Evolutionary conservation across 2,113 vertebrate species (phyloP), one percentile per base, ranked within the genome.

Genomic region (Oreocharis arfaki): DNA sequence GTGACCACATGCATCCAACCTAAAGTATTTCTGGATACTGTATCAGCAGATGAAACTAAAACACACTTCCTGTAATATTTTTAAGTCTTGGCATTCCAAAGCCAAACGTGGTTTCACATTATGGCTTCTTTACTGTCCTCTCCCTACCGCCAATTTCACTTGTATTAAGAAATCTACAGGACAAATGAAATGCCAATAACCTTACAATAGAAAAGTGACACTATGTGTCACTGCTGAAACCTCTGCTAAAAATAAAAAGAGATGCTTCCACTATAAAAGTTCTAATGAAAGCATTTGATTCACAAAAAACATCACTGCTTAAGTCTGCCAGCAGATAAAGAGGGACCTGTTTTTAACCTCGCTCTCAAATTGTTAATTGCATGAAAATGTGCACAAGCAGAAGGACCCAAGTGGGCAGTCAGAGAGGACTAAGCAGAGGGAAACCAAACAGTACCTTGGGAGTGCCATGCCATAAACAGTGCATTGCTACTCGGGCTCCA

Each of bases 381-480:
- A 75, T 10, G 27, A 59, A 68, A 52, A 87, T 6, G 16, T 27
- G 4, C 1, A 3, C 33, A 60, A 59, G n/a, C 26, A 64, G 46
- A 76, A 95, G 47, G 23, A 47, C 9, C 41, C 20, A 21, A 1
- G 5, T 37, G 15, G 68, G 52, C 26, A 65, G 46, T 21, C 32
- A 64, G 3, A 60, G 16, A 84, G 8, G 47, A 41, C 14, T 11
- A 6, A 23, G 10, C 3, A 82, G n/a, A 70, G 9, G 71, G 11
- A 77, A 81, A 84, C 3, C 67, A 30, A 74, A 59, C 8, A 57
- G 35, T 86, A 99, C 99, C 99, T 99, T 99, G 37, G 99, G 98
- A 0, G 99, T 99, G 24, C 99, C 99, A 20, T 99, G 98, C 99
- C 99, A 99, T 57, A 99, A 95, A 87, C 99, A 99, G 91, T 99